These are phyloP conservation scores for rat (Rattus norvegicus) DNA, from an alignment of 2,113 vertebrate genomes.

Conservation along the genomic window GRCr8 NC_086019.1:180551501-180552000, in stretches of 20 bases:
- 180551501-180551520: background rate
- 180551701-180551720: background rate
- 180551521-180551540: background rate
- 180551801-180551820: too few relatives aligned
- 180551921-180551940: background rate
- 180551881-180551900: background rate
- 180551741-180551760: background rate
- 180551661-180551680: background rate
- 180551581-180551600: background rate
- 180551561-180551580: background rate
- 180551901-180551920: background rate
- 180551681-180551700: background rate
- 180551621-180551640: background rate
- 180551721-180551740: background rate
- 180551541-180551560: background rate
- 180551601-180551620: background rate
- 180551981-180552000: background rate
- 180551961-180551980: background rate
- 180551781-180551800: background rate
- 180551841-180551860: background rate
- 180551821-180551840: background rate
- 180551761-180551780: background rate
- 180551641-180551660: background rate
- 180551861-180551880: background rate
- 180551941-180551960: background rate